These are phyloP conservation scores for Ormyrus rosae DNA, from an alignment of 2,888 invertebrate species.

Conservation along the genomic window DNA sequence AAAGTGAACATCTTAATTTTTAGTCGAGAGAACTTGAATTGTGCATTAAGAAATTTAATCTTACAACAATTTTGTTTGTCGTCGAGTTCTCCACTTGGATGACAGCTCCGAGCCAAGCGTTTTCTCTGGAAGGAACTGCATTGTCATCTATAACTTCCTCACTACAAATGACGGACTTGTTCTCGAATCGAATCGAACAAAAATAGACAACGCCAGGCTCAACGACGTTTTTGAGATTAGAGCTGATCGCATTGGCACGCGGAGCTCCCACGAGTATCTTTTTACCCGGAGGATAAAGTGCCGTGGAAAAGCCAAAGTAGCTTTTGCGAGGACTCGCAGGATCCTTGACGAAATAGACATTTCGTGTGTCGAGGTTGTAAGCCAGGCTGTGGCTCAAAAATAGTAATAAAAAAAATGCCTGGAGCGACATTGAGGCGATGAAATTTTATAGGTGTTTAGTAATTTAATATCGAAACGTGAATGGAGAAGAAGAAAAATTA, in stretches of 20 bases:
- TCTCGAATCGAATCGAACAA: constrained; percentile 62
- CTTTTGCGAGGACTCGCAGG: constrained; percentile 60
- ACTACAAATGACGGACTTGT: constrained; percentile 58
- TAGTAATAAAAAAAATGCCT: no score
- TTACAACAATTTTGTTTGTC: constrained; percentile 67
- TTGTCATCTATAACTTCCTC: constrained; percentile 42
- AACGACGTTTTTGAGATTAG: constrained; percentile 42
- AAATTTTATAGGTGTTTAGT: no score
- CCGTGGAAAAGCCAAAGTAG: constrained; percentile 73
- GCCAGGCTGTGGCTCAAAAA: background rate
- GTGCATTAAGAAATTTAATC: no score
- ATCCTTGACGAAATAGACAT: constrained; percentile 65
- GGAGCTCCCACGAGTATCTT: constrained; percentile 71
- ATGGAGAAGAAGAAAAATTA: background rate
- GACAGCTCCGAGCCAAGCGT: constrained; percentile 73
- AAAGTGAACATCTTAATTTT: no score
- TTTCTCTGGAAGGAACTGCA: constrained; percentile 51
- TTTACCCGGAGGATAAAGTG: constrained; percentile 61
- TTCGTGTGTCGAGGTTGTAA: constrained; percentile 69
- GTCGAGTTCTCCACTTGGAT: constrained; percentile 71
- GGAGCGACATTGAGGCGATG: no score
- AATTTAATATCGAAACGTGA: no score
- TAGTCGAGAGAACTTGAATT: no score
- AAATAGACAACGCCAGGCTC: constrained; percentile 71
- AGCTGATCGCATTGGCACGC: constrained; percentile 62